Base-by-base conservation (phyloP, 2,113 vertebrate species). In the Otocyon megalotis region DNA sequence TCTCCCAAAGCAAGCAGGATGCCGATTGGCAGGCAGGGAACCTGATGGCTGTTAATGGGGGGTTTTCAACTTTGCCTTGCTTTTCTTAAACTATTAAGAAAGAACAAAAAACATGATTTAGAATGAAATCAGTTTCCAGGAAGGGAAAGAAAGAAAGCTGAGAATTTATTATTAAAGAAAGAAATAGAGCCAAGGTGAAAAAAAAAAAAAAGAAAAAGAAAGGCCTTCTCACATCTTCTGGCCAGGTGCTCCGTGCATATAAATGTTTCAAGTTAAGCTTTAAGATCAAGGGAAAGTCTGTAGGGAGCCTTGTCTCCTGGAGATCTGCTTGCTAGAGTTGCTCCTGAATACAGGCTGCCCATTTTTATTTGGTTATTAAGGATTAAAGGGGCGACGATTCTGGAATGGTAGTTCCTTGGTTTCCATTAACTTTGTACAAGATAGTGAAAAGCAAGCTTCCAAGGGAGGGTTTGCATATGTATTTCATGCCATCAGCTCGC, bases 251-350 rank as follows among this genome's bases (percentile, higher is more conserved):
- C 97, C 54, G 50, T 98, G 98, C 98, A 98, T 99, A 99, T 98
- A 98, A 99, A 99, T 99, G 99, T 99, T 99, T 99, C 98, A 99
- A 97, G 97, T 98, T 98, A 98, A 98, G 98, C 98, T 98, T 99
- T 98, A 98, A 99, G 98, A 99, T 99, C 98, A 99, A 99, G 99
- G 98, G 97, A 95, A 97, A 98, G 94, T 98, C 99, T 98, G 98
- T 97, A 97, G 99, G 98, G 99, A 99, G 89, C 91, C 98, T 98
- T 98, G 98, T 98, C 99, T 99, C 98, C 98, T 98, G 98, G 98
- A 98, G 98, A 98, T 98, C 97, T 98, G 97, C 98, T 98, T 97
- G 98, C 98, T 97, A 37, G 98, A 98, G 94, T 96, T 98, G 98
- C 97, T 98, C 97, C 86, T 2, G 97, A 98, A 97, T 97, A 98